These are phyloP conservation scores for Parauchenoglanis ngamensis DNA, from an alignment of 2,797 vertebrate species.

Conservation along the genomic window DNA sequence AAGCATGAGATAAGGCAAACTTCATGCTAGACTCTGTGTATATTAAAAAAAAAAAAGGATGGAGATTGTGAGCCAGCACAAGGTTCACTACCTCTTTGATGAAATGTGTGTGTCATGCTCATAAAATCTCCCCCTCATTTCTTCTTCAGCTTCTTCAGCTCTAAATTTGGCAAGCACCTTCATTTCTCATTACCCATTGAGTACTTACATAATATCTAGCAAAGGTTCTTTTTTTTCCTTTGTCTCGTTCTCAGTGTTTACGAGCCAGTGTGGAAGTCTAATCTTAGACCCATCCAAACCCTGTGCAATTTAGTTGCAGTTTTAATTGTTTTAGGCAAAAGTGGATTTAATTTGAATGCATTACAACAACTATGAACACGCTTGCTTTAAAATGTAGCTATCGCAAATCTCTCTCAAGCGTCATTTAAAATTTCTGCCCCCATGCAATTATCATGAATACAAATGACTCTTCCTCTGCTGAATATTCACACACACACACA, in stretches of 20 bases:
- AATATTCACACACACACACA: slow-evolving; percentile 23
- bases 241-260: slow-evolving; percentile 6
- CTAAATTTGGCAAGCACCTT: slow-evolving; percentile 62
- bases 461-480: slow-evolving; percentile 48
- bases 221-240: slow-evolving; percentile 22
- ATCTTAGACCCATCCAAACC: slow-evolving; percentile 20
- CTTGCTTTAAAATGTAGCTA: slow-evolving; percentile 2
- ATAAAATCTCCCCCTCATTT: slow-evolving; percentile 27
- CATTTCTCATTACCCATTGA: slow-evolving; percentile 57
- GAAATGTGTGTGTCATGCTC: slow-evolving; percentile 27
- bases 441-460: slow-evolving; percentile 56
- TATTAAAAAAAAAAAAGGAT: background rate
- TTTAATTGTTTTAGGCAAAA: slow-evolving; percentile 19
- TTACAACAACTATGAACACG: slow-evolving; percentile 1
- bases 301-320: slow-evolving; percentile 11
- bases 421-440: slow-evolving; percentile 49
- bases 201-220: slow-evolving; percentile 62
- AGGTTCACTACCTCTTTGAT: background rate
- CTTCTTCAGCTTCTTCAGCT: slow-evolving; percentile 29
- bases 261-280: slow-evolving; percentile 15
- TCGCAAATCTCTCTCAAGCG: slow-evolving; percentile 19
- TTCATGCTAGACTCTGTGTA: background rate
- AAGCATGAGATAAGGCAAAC: background rate
- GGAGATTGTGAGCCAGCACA: slow-evolving; percentile 16
- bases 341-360: slow-evolving; percentile 19